A percentile compares a stretch with the other conserved stretches of the same genome.
phyloP scores from a whole-genome alignment of 2,888 invertebrate species.

The Ferdinandea cuprea region DNA sequence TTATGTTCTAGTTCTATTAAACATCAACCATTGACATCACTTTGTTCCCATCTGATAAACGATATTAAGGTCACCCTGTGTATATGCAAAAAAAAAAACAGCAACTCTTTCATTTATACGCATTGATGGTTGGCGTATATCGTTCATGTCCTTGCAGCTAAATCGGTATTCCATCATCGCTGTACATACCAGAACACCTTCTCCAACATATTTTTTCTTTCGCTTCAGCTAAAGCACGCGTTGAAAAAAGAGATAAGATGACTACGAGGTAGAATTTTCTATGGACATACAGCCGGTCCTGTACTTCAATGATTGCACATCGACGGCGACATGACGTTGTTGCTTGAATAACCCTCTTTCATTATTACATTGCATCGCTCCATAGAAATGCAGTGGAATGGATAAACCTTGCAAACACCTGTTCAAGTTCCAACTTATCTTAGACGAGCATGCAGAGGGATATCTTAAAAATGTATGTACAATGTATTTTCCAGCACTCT shows the following conservation, averaged over 20 bases:
- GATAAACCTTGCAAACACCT: conserved; percentile 6
- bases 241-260: conserved; percentile 40
- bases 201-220: neutral
- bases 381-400: neutral
- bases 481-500: conserved; percentile 19
- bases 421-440: conserved; percentile 10
- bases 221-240: neutral
- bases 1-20: conserved; percentile 50
- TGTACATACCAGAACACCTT: conserved; percentile 16
- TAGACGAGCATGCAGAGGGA: neutral
- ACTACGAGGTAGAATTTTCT: conserved; percentile 24
- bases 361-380: conserved; percentile 38
- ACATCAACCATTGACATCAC: conserved; percentile 32
- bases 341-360: conserved; percentile 39
- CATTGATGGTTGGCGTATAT: conserved; percentile 38
- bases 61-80: conserved; percentile 56
- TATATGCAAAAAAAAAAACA: conserved; percentile 8
- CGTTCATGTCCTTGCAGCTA: conserved; percentile 41
- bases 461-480: conserved; percentile 24
- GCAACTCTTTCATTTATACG: conserved; percentile 2
- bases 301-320: conserved; percentile 39
- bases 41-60: conserved; percentile 60
- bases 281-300: conserved; percentile 2
- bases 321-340: conserved; percentile 37
- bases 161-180: conserved; percentile 55